These are phyloP conservation scores for Pinctada fucata DNA, from an alignment of 2,888 invertebrate genomes.

Conservation along the genomic window DNA sequence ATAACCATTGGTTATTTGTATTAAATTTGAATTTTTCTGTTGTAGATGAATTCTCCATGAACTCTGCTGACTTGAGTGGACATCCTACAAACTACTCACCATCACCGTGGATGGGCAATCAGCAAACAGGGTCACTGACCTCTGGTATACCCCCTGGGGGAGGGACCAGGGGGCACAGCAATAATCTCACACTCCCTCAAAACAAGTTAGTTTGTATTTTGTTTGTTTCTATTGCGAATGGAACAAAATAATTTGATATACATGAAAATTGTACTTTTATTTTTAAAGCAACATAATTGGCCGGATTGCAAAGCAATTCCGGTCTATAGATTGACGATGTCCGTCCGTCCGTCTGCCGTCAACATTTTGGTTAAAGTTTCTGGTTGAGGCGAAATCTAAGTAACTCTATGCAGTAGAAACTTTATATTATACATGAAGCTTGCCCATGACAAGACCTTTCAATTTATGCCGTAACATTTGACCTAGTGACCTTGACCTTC, in stretches of 20 bases:
- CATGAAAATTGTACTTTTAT: neutral
- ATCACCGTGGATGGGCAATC: slow-evolving; percentile 52
- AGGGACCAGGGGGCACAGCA: slow-evolving; percentile 30
- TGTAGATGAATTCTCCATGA: slow-evolving; percentile 65
- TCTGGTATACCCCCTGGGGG: slow-evolving; percentile 54
- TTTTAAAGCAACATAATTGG: neutral
- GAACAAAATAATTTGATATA: neutral
- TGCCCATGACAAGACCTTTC: no score
- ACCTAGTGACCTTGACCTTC: no score
- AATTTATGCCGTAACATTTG: no score
- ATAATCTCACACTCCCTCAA: neutral
- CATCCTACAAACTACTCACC: slow-evolving; percentile 43
- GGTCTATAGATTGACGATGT: no score
- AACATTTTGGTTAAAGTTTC: no score
- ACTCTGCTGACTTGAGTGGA: slow-evolving; percentile 57
- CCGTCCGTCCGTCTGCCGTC: no score
- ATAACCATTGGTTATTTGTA: no score
- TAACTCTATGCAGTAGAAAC: no score
- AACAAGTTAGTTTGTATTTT: neutral
- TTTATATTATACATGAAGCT: no score
- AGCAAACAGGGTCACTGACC: slow-evolving; percentile 44
- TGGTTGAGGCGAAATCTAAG: no score
- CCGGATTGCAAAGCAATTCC: no score
- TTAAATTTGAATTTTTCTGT: neutral
- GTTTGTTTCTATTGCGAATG: no score